Evolutionary conservation across 2,113 vertebrate species (phyloP).

Genomic region (Typhlomys cinereus): DNA sequence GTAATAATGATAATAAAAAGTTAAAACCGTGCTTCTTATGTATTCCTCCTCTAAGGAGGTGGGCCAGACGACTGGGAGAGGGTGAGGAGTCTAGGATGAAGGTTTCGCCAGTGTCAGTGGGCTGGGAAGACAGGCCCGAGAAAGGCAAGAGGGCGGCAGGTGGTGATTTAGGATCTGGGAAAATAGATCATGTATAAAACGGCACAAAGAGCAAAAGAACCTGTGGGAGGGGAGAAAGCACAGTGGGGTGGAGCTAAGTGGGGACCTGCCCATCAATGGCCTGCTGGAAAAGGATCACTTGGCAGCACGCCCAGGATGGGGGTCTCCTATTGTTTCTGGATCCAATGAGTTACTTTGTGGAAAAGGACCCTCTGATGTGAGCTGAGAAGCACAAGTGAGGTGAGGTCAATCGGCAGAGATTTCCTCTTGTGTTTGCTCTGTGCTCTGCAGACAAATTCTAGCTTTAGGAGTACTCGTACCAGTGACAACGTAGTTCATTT

Average conservation of each 20-base stretch:
- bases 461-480: not conserved
- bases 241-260: not conserved
- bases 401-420: not conserved
- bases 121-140: not conserved
- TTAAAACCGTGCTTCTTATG: not conserved
- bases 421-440: not conserved
- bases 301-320: slow-evolving; percentile 15
- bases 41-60: not conserved
- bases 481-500: not conserved
- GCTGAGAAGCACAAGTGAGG: not conserved
- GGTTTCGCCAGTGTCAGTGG: not conserved
- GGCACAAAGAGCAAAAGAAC: not conserved
- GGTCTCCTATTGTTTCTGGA: slow-evolving; percentile 33
- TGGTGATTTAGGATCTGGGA: not conserved
- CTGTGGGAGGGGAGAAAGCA: not conserved
- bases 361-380: not conserved
- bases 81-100: not conserved
- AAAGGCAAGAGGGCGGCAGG: not conserved
- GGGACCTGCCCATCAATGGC: too few relatives aligned
- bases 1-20: not conserved
- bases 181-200: not conserved
- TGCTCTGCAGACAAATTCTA: not conserved
- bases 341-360: not conserved
- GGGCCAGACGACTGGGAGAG: not conserved
- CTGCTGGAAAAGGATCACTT: not conserved